phyloP scores from a whole-genome alignment of 2,888 invertebrate species.

The Xestoiulus laeticollis region DNA sequence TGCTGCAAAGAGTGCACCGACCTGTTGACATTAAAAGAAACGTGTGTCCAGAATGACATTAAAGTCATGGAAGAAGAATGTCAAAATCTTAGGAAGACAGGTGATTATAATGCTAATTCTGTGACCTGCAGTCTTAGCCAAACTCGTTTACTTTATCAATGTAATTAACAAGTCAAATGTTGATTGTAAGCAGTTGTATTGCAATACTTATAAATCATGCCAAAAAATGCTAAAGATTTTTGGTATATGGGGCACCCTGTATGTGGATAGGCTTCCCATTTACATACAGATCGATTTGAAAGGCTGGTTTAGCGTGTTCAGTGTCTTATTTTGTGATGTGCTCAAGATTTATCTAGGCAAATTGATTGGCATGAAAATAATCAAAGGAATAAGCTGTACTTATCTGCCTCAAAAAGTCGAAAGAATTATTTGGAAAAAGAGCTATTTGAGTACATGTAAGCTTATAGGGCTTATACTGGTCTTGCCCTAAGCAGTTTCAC shows the following conservation, averaged over 20 bases:
- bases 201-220: too few relatives aligned
- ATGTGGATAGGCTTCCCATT: not conserved
- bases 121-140: too few relatives aligned
- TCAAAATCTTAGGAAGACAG: not conserved
- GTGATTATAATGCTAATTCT: not conserved
- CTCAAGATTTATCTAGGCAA: not conserved
- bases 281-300: not conserved
- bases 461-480: too few relatives aligned
- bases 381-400: not conserved
- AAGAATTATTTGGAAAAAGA: not conserved
- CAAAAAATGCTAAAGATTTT: not conserved
- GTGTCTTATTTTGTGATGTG: constrained; percentile 5
- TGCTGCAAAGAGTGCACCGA: not conserved
- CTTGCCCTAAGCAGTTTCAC: too few relatives aligned
- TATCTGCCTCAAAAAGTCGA: constrained; percentile 7
- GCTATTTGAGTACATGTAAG: too few relatives aligned
- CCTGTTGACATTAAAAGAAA: not conserved
- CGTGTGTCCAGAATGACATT: not conserved
- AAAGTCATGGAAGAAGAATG: not conserved
- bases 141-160: too few relatives aligned
- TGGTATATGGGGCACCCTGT: not conserved
- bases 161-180: too few relatives aligned
- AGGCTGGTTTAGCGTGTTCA: not conserved
- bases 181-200: not conserved
- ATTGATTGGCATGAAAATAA: not conserved